These are phyloP conservation scores for Sebastes dallii DNA, from an alignment of 2,797 vertebrate species.

Conservation along the genomic window DNA sequence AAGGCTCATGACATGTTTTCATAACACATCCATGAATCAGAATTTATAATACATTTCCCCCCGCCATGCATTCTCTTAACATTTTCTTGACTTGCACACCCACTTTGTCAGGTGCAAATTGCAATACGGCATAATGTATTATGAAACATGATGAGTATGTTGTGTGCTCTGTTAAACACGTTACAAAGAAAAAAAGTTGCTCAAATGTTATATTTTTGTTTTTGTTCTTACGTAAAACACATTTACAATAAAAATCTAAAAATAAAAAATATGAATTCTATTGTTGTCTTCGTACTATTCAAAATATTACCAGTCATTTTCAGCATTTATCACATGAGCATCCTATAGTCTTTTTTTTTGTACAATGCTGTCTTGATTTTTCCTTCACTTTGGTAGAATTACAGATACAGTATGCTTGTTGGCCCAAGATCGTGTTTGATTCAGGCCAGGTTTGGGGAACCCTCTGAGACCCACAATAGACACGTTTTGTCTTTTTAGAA, in stretches of 20 bases:
- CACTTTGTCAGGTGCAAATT: slow-evolving; percentile 2
- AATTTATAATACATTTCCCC: neutral
- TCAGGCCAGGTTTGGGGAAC: no score
- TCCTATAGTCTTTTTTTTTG: neutral
- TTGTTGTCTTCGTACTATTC: neutral
- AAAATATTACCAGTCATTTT: no score
- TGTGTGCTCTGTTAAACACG: slow-evolving; percentile 57
- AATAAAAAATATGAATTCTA: slow-evolving; percentile 30
- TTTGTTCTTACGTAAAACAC: slow-evolving; percentile 89
- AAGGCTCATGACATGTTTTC: slow-evolving; percentile 30
- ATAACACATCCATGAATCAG: neutral
- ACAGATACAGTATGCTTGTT: no score
- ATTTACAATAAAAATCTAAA: slow-evolving; percentile 92
- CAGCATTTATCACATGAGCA: neutral
- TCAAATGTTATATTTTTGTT: slow-evolving; percentile 86
- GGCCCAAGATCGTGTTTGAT: no score
- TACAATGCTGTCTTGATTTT: neutral
- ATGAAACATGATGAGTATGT: slow-evolving; percentile 28
- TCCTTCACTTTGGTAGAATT: no score
- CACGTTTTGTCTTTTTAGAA: no score
- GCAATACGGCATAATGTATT: neutral
- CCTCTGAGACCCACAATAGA: no score
- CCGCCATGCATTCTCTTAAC: neutral
- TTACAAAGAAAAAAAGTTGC: slow-evolving; percentile 48
- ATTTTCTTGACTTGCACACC: neutral